These are phyloP conservation scores for Edolisoma coerulescens DNA, from an alignment of 2,113 vertebrate species.

Conservation along the genomic window DNA sequence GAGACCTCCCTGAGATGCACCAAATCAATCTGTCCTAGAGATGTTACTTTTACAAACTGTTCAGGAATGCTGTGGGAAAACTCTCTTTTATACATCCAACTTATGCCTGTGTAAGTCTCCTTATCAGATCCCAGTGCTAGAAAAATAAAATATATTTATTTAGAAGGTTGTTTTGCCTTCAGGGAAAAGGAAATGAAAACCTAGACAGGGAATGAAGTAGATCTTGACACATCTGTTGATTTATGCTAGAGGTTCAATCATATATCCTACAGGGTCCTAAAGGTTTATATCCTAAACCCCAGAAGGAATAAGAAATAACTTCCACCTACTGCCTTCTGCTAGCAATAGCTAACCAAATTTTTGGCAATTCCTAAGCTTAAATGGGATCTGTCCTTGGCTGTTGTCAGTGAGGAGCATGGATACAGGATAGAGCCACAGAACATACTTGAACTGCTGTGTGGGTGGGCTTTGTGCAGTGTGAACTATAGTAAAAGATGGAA, in stretches of 20 bases:
- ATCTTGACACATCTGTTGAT: not conserved
- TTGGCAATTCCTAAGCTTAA: not conserved
- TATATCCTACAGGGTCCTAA: not conserved
- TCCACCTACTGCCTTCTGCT: not conserved
- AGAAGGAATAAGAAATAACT: not conserved
- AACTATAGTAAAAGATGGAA: not conserved
- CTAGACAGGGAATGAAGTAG: not conserved
- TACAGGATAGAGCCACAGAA: not conserved
- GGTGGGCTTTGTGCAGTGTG: not conserved
- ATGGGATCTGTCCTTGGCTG: not conserved
- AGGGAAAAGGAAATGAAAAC: not conserved
- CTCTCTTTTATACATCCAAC: not conserved
- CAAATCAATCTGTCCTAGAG: not conserved
- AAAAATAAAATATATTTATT: not conserved
- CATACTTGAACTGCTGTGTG: not conserved
- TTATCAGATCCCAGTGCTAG: not conserved
- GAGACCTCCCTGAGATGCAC: not conserved
- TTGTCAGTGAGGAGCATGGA: not conserved
- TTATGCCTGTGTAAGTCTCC: not conserved
- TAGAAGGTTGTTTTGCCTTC: not conserved
- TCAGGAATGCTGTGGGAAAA: not conserved
- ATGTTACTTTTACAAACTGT: not conserved
- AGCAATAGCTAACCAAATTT: not conserved
- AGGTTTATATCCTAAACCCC: not conserved
- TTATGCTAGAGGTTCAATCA: not conserved